Conservation (phyloP, 2,797 vertebrate genomes). For the Lepus oiostolus region DNA sequence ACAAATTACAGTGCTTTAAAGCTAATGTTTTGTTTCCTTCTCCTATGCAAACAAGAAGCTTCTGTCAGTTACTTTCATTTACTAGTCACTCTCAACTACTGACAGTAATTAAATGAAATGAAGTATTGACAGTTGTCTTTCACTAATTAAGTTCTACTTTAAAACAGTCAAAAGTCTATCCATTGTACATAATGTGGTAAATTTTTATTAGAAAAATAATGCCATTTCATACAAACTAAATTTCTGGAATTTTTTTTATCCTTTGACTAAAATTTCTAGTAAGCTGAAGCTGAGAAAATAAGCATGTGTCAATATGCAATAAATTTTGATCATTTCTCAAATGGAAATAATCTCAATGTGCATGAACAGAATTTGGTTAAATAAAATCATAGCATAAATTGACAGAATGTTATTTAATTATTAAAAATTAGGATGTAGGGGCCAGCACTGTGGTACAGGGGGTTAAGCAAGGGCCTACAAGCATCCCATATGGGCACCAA, state of each 20-base stretch:
- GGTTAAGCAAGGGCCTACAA: too few species aligned
- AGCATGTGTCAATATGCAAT: not conserved
- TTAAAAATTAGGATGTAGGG: not conserved
- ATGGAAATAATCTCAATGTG: slow-evolving; percentile 31
- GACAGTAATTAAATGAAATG: not conserved
- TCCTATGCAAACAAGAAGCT: slow-evolving; percentile 4
- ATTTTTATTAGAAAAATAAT: slow-evolving; percentile 66
- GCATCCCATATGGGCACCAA: too few species aligned
- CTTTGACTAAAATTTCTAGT: slow-evolving; percentile 39
- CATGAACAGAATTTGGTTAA: not conserved
- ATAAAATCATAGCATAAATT: not conserved
- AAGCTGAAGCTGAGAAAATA: slow-evolving; percentile 37
- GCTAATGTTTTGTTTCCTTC: not conserved
- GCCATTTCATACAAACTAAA: slow-evolving; percentile 26
- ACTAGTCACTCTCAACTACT: slow-evolving; percentile 24
- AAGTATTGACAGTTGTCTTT: not conserved
- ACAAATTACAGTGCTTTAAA: slow-evolving; percentile 63
- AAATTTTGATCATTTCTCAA: slow-evolving; percentile 12
- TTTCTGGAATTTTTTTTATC: slow-evolving; percentile 46
- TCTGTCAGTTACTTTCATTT: slow-evolving; percentile 40
- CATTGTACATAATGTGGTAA: not conserved
- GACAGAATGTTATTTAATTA: not conserved
- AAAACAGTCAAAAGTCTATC: slow-evolving; percentile 42
- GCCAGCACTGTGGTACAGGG: too few species aligned
- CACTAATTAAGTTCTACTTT: slow-evolving; percentile 35